Evolutionary conservation across 2,888 invertebrate genomes (phyloP), one percentile per base, ranked within the genome.

Genomic region (Drymonia ruficornis): DNA sequence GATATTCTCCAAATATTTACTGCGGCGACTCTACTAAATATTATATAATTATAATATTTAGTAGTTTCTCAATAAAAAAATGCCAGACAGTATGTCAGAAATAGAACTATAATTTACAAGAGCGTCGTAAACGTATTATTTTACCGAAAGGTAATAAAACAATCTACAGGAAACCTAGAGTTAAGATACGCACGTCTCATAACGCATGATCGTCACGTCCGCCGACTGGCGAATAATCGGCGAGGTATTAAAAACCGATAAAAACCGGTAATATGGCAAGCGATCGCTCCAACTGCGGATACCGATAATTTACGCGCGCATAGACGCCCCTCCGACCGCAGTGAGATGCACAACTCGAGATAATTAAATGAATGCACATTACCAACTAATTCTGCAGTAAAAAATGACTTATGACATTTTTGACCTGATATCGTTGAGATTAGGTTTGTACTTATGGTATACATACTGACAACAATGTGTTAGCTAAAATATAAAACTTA

Each of bases 201-300:
- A 59, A 53, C 29, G 54, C 57, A 72, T 36, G 36, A 36, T n/a
- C 36, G 47, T 69, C 75, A 73, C 73, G 73, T 76, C 65, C 64
- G 63, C 67, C 62, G 61, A 63, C 70, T 72, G 70, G 65, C 56
- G 55, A 65, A 72, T 83, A 85, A 85, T 85, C 80, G 77, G 78
- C 59, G 64, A 72, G 63, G 73, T 74, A 83, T 81, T 84, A 85
- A 83, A 81, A 78, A 74, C 69, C 78, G 77, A 83, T 85, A 84
- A 83, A 76, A 81, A 78, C 70, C 72, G 79, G 84, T 81, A 76
- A 80, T 78, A 80, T 69, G 67, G 71, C 69, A 66, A 65, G 70
- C 67, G 72, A 81, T 80, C 78, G 74, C 63, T 81, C 79, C 78
- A 80, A 79, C 76, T 82, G 79, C 80, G 78, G 77, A 82, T 78